phyloP scores from a whole-genome alignment of 2,888 invertebrate genomes.

The Ennomos fuscantarius region DNA sequence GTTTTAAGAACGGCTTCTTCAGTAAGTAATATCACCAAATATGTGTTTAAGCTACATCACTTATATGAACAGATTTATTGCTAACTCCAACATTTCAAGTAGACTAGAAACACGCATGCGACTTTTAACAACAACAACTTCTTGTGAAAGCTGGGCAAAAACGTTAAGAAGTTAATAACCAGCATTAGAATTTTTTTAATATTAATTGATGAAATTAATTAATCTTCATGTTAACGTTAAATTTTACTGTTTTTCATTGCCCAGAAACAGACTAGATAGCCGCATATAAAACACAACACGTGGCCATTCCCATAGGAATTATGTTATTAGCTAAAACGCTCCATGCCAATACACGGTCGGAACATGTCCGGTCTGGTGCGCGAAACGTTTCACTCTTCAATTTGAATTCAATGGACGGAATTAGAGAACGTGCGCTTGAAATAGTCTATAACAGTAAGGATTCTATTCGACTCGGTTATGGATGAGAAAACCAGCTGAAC shows the following conservation, averaged over 20 bases:
- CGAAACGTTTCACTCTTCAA: conserved; percentile 76
- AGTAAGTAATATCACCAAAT: too few relatives aligned
- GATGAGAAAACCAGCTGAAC: too few relatives aligned
- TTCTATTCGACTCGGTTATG: background rate
- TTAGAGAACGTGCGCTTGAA: conserved; percentile 67
- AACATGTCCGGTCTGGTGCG: conserved; percentile 52
- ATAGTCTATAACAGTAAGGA: conserved; percentile 18
- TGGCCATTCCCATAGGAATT: conserved; percentile 79
- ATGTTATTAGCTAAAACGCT: conserved; percentile 80
- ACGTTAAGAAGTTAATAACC: too few relatives aligned
- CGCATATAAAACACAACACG: conserved; percentile 56
- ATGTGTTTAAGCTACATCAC: too few relatives aligned
- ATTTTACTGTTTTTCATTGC: conserved; percentile 1
- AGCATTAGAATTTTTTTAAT: too few relatives aligned
- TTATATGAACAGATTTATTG: too few relatives aligned
- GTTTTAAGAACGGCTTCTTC: too few relatives aligned
- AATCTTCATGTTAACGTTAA: too few relatives aligned
- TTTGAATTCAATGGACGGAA: conserved; percentile 82
- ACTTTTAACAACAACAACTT: too few relatives aligned
- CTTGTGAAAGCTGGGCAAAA: background rate
- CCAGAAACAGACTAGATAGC: conserved; percentile 45
- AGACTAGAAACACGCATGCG: too few relatives aligned
- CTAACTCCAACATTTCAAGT: too few relatives aligned
- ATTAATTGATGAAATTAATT: too few relatives aligned
- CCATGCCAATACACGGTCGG: conserved; percentile 66